A percentile compares a stretch with the other conserved stretches of the same genome.
Conservation (phyloP, 2,888 invertebrate genomes). For the Cenopis cana region DNA sequence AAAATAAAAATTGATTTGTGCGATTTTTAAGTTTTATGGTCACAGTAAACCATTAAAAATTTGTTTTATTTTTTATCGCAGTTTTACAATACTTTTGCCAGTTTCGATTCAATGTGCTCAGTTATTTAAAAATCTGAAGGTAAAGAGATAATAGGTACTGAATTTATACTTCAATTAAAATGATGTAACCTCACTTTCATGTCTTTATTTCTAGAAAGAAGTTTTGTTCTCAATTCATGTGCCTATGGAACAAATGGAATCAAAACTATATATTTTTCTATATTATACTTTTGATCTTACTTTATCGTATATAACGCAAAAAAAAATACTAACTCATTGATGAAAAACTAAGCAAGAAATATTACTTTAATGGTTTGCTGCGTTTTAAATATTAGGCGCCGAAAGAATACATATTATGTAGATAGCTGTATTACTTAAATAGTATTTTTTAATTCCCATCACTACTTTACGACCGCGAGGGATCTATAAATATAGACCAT, state of each 20-base stretch:
- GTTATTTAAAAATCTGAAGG: background rate
- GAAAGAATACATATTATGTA: too few relatives aligned
- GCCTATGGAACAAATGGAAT: too few relatives aligned
- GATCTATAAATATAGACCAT: constrained; percentile 32
- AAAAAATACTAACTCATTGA: too few relatives aligned
- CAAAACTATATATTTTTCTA: too few relatives aligned
- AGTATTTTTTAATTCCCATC: too few relatives aligned
- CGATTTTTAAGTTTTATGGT: constrained; percentile 37
- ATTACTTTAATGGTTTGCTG: too few relatives aligned
- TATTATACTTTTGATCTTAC: too few relatives aligned
- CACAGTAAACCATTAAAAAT: constrained; percentile 27
- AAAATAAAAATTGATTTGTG: constrained; percentile 39
- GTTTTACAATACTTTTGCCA: constrained; percentile 5
- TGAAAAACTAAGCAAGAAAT: background rate
- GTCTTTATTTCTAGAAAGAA: background rate
- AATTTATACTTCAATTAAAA: background rate
- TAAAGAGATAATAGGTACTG: background rate
- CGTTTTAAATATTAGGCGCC: too few relatives aligned
- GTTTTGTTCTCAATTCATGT: background rate
- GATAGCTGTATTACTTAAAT: too few relatives aligned
- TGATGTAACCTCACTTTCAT: background rate
- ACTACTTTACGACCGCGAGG: constrained; percentile 26
- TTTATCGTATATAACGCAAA: too few relatives aligned
- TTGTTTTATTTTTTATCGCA: constrained; percentile 17
- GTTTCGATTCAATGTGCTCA: constrained; percentile 1